Base-by-base conservation (phyloP, 64 coral and sea anemone species). In the Exaiptasia diaphana region DNA sequence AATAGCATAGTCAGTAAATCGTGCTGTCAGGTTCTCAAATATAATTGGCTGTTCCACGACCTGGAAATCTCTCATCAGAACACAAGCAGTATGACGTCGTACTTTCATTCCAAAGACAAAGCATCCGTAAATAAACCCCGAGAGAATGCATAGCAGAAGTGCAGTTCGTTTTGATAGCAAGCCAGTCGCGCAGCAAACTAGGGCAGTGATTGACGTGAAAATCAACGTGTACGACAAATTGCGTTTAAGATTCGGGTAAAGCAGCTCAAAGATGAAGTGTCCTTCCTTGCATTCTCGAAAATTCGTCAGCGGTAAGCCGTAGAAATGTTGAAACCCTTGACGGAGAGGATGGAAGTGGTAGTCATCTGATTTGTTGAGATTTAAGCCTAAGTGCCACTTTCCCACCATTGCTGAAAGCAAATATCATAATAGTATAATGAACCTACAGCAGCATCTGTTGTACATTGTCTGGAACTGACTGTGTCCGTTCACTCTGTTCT, bases 371-470 rank as follows among this genome's bases (percentile, higher is more conserved):
- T 62, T 74, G 4, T 81, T 50, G 5, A 33, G 44, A 48, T 90
- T 81, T 18, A 90, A 63, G 3, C 87, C 87, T 1, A 90, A 67
- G 55, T 90, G 87, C 87, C 87, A 90, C 25, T 90, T 90, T 38
- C 87, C 87, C 18, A 90, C 41, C 9, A 90, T 79, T 90, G 20
- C 42, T 3, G 42, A 11, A 85, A 43, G 3, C 9, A 43, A 74
- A 74, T 42, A 50, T 29, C 7, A 28, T 26, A 41, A 82, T 12
- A 18, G n/a, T 25, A 46, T n/a, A 61, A 64, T 24, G 21, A 44
- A 1, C 63, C 11, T 3, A 28, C 1, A 43, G 0, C 40, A 14
- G 40, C 23, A 23, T n/a, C 22, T n/a, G n/a, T n/a, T n/a, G n/a
- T n/a, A n/a, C n/a, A n/a, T n/a, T n/a, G n/a, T n/a, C n/a, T n/a